Conservation (phyloP, 2,113 vertebrate genomes). For the Gallinago jamesoni region DNA sequence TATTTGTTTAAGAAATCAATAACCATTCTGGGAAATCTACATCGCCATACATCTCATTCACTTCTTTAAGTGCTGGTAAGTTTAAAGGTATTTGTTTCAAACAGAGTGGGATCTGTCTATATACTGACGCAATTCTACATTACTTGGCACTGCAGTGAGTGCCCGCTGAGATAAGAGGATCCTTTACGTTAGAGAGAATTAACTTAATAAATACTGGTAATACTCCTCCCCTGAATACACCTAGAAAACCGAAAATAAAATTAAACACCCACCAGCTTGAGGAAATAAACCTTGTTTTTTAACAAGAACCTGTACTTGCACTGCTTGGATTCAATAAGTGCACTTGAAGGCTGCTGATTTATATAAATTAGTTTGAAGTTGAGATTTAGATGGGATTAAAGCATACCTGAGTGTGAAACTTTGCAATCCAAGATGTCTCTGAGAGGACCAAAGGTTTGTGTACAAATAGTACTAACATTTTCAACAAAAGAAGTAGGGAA, state of each 20-base stretch:
- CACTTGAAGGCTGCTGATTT: no score
- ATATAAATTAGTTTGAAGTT: neutral
- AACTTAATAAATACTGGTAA: neutral
- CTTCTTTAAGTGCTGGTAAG: neutral
- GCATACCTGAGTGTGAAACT: neutral
- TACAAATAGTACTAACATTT: neutral
- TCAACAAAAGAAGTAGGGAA: neutral
- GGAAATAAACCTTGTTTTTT: neutral
- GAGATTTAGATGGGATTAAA: neutral
- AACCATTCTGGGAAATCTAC: neutral
- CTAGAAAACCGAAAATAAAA: neutral
- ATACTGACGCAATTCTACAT: neutral
- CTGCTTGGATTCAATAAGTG: neutral
- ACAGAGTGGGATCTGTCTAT: neutral
- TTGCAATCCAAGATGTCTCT: neutral
- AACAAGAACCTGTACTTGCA: neutral
- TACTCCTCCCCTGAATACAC: neutral
- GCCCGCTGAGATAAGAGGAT: neutral
- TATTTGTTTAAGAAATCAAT: neutral
- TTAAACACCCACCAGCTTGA: neutral
- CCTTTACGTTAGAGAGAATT: neutral
- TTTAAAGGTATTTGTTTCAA: neutral
- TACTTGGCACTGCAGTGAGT: neutral
- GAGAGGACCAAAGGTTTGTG: neutral
- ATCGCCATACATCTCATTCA: neutral